These are phyloP conservation scores for Colaptes auratus DNA, from an alignment of 2,113 vertebrate species.

Conservation along the genomic window DNA sequence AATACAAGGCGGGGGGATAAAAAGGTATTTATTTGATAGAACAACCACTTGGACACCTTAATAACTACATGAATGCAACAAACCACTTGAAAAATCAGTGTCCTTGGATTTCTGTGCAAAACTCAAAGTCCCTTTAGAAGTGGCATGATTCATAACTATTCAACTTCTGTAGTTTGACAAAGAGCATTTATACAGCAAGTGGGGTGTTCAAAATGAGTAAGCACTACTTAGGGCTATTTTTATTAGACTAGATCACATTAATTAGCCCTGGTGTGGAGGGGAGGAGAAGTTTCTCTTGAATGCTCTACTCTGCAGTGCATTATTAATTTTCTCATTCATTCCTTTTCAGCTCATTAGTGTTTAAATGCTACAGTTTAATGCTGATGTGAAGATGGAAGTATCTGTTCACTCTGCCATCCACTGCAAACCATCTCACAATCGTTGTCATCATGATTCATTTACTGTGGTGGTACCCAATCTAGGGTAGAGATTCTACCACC, in stretches of 20 bases:
- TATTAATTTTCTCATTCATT: constrained; percentile 26
- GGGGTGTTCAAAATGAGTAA: constrained; percentile 38
- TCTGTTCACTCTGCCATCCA: not conserved
- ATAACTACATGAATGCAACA: not conserved
- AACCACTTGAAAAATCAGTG: constrained; percentile 23
- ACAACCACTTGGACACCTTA: not conserved
- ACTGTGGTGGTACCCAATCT: not conserved
- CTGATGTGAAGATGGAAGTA: not conserved
- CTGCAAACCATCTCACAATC: not conserved
- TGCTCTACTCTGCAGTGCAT: constrained; percentile 1
- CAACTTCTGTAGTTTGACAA: constrained; percentile 23
- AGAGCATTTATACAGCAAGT: not conserved
- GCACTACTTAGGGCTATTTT: constrained; percentile 30
- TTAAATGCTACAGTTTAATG: constrained; percentile 2
- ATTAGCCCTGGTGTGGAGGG: constrained; percentile 16
- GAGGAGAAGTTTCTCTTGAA: constrained; percentile 31
- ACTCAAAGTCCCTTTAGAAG: not conserved
- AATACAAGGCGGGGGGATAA: not conserved
- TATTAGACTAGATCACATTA: constrained; percentile 45
- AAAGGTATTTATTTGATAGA: not conserved
- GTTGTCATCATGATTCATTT: not conserved
- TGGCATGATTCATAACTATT: constrained; percentile 47
- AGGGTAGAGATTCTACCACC: not conserved
- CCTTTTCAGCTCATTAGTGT: constrained; percentile 58
- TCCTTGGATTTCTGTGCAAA: constrained; percentile 26